Percentiles rank a stretch among this genome's conserved stretches.
phyloP scores from a whole-genome alignment of 2,888 invertebrate genomes.

The Lithophane ornitopus region DNA sequence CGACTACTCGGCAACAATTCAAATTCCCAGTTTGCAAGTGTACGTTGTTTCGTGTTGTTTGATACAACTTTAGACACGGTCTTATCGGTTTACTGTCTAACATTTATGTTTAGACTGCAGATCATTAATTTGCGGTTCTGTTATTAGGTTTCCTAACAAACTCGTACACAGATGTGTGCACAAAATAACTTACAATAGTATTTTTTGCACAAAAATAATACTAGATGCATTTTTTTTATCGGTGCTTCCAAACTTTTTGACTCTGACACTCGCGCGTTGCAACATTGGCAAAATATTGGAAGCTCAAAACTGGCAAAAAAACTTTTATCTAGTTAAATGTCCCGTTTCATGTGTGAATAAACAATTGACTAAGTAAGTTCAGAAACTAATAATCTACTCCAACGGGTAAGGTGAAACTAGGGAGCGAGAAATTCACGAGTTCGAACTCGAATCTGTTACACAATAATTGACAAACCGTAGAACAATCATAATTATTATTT shows the following conservation, averaged over 20 bases:
- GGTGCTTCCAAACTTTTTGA: neutral
- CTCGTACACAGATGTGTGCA: neutral
- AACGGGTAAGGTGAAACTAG: neutral
- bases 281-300: conserved; percentile 7
- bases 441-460: neutral
- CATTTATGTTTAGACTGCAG: conserved; percentile 27
- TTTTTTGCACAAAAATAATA: neutral
- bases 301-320: conserved; percentile 1
- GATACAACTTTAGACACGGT: conserved; percentile 27
- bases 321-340: neutral
- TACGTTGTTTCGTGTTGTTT: conserved; percentile 22
- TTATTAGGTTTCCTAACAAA: conserved; percentile 29
- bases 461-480: neutral
- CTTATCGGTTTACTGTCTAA: conserved; percentile 47
- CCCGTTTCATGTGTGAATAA: neutral
- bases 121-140: conserved; percentile 40
- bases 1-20: conserved; percentile 25
- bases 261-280: neutral
- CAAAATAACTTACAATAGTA: neutral
- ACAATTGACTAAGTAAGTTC: neutral
- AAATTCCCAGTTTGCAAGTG: conserved; percentile 29
- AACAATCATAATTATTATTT: neutral
- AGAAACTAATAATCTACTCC: conserved; percentile 1
- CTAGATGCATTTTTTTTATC: neutral
- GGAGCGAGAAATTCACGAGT: conserved; percentile 7